Evolutionary conservation across 2,888 invertebrate genomes (phyloP), one percentile per base, ranked within the genome.

Genomic region (Pardosa pseudoannulata): DNA sequence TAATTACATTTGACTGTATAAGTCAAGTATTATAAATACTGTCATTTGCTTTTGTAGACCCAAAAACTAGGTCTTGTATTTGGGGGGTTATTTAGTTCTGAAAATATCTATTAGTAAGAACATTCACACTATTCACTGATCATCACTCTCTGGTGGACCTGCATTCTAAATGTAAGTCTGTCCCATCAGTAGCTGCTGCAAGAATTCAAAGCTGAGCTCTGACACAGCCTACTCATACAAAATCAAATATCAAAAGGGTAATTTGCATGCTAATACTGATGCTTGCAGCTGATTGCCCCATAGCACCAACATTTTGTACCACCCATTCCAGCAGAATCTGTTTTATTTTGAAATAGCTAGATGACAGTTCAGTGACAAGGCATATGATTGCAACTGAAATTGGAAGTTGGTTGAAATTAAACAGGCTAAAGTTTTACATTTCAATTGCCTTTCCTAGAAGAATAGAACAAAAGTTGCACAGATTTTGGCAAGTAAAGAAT

Each of bases 1-100:
- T n/a, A n/a, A n/a, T n/a, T n/a, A n/a, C n/a, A n/a, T n/a, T n/a
- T n/a, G n/a, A n/a, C n/a, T n/a, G n/a, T n/a, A n/a, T n/a, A n/a
- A n/a, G n/a, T n/a, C n/a, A n/a, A n/a, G n/a, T n/a, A n/a, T n/a
- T n/a, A n/a, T n/a, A n/a, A n/a, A n/a, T n/a, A n/a, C n/a, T n/a
- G n/a, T n/a, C n/a, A n/a, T n/a, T n/a, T n/a, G n/a, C n/a, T n/a
- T n/a, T n/a, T n/a, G n/a, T n/a, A n/a, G n/a, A n/a, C n/a, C n/a
- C n/a, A 91, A 89, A 91, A 91, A 31, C 89, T 91, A 29, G 88
- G 90, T 9, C 88, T 92, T 3, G 90, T 92, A 16, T 92, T 90
- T 83, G 91, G 91, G n/a, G n/a, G 0, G 90, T 92, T 1, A 89
- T 32, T 91, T 2, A 91, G 89, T 92, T 92, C 89, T 90, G 91